A percentile compares a stretch with the other conserved stretches of the same genome.
Conservation (phyloP, 2,797 vertebrate species). For the Hypotaenidia philippensis region DNA sequence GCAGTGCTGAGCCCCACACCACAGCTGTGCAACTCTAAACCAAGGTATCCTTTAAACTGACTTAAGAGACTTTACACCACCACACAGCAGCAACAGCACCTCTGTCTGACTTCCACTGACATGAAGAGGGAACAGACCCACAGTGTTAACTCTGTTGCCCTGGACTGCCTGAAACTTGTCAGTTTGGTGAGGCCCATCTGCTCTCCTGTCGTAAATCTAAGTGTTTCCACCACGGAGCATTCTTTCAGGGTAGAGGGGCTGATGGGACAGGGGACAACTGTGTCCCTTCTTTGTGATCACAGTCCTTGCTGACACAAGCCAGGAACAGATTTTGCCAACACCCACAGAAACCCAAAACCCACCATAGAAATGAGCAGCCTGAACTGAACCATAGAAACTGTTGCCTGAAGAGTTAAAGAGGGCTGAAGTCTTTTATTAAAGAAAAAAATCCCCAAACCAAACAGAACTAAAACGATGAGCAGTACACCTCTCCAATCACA, state of each 20-base stretch:
- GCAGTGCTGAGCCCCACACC: accelerated
- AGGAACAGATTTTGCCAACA: background rate
- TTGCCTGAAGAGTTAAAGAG: background rate
- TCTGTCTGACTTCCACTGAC: background rate
- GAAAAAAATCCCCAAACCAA: no score
- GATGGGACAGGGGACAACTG: background rate
- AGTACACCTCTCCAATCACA: background rate
- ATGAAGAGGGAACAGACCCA: background rate
- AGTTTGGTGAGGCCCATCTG: accelerated
- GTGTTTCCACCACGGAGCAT: background rate
- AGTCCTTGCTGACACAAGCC: background rate
- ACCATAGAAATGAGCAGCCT: accelerated
- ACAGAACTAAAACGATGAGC: background rate
- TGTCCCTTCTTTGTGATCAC: background rate
- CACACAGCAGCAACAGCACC: background rate
- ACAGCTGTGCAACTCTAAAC: accelerated
- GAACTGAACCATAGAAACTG: background rate
- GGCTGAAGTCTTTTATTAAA: background rate
- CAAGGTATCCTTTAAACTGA: background rate
- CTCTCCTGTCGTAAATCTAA: background rate
- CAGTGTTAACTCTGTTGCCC: accelerated
- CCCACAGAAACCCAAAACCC: background rate
- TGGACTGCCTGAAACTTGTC: background rate
- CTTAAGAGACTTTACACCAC: background rate
- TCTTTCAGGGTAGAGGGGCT: background rate